Conservation (phyloP, 2,797 vertebrate genomes). For the Syngnathus acus region DNA sequence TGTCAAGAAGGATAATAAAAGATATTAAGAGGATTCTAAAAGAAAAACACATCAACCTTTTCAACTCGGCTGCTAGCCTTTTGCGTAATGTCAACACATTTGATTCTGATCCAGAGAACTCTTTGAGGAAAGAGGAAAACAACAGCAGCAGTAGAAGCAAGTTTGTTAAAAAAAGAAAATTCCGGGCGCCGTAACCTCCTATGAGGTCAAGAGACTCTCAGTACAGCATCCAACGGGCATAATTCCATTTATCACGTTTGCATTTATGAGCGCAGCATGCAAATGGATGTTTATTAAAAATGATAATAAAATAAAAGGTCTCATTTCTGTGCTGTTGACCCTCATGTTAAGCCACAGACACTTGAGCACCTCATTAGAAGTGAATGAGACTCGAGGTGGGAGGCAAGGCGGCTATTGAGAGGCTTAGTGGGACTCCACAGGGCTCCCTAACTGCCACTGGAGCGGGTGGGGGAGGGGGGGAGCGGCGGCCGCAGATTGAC, state of each 20-base stretch:
- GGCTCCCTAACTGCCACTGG: slow-evolving; percentile 61
- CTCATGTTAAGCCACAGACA: slow-evolving; percentile 59
- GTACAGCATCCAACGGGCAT: slow-evolving; percentile 3
- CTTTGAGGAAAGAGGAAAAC: neutral
- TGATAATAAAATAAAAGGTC: slow-evolving; percentile 1
- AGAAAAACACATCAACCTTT: slow-evolving; percentile 3
- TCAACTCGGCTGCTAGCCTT: neutral
- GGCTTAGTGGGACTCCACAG: slow-evolving; percentile 57
- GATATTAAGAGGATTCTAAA: neutral
- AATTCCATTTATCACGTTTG: slow-evolving; percentile 34
- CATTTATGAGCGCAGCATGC: neutral
- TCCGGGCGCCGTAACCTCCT: neutral
- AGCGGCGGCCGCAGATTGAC: slow-evolving; percentile 16
- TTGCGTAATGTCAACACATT: neutral
- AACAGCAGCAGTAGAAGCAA: neutral
- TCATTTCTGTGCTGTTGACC: slow-evolving; percentile 51
- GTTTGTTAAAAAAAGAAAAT: neutral
- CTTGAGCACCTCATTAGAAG: slow-evolving; percentile 66
- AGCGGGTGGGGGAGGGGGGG: slow-evolving; percentile 37
- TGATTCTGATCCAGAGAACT: neutral
- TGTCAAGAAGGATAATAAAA: neutral
- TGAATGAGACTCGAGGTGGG: slow-evolving; percentile 61
- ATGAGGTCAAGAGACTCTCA: neutral
- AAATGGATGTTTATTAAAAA: neutral
- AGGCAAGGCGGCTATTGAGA: slow-evolving; percentile 57